A percentile compares a stretch with the other conserved stretches of the same genome.
These are phyloP conservation scores for Zaprionus obscuricornis DNA, from an alignment of 2,888 invertebrate species.

Conservation along the genomic window DNA sequence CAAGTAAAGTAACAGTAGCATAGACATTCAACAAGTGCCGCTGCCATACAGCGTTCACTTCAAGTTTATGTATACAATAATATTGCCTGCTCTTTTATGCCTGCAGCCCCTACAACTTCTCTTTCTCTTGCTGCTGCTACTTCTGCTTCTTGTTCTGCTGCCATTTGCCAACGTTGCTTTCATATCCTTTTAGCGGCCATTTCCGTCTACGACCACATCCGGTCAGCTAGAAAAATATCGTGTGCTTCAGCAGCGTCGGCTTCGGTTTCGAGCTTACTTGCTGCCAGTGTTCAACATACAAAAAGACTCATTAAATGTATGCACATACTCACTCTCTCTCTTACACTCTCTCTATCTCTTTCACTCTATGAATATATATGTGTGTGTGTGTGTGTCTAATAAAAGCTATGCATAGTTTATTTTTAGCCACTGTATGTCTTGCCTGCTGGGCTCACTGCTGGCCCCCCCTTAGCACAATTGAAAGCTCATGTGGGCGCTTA, in stretches of 20 bases:
- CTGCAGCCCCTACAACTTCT: not conserved
- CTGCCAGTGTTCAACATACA: slow-evolving; percentile 11
- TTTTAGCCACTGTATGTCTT: slow-evolving; percentile 61
- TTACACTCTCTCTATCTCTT: not conserved
- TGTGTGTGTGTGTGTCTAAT: slow-evolving; percentile 36
- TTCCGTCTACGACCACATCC: slow-evolving; percentile 72
- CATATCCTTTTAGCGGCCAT: slow-evolving; percentile 69
- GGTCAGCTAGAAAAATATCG: slow-evolving; percentile 54
- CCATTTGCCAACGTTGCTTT: slow-evolving; percentile 4
- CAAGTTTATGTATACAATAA: slow-evolving; percentile 68
- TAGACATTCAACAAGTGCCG: slow-evolving; percentile 62
- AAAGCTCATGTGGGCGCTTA: slow-evolving; percentile 41
- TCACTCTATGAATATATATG: not conserved
- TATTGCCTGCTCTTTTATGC: slow-evolving; percentile 36
- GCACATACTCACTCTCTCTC: slow-evolving; percentile 4
- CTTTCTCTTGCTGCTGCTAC: slow-evolving; percentile 1
- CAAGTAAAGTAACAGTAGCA: slow-evolving; percentile 1
- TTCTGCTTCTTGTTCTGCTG: not conserved
- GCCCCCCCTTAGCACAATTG: slow-evolving; percentile 20
- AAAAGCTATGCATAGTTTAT: slow-evolving; percentile 54
- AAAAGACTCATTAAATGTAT: slow-evolving; percentile 69
- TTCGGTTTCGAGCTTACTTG: not conserved
- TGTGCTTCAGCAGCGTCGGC: slow-evolving; percentile 27
- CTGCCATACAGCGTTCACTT: too few species aligned
- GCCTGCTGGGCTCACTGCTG: too few species aligned